A percentile compares a stretch with the other conserved stretches of the same genome.
phyloP scores from a whole-genome alignment of 2,113 vertebrate genomes.

The Perca flavescens region DNA sequence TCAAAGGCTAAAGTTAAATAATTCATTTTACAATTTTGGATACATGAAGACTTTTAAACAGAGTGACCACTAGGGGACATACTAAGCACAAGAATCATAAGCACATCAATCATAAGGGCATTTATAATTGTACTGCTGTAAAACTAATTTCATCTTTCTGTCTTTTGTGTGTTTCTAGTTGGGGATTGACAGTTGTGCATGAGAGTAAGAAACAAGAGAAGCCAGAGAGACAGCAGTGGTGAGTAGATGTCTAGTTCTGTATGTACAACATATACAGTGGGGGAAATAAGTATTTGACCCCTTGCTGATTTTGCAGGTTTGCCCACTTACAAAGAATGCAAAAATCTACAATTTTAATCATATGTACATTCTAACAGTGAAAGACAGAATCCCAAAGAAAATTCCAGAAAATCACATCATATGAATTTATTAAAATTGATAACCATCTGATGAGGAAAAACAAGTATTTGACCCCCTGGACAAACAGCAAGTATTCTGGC shows the following conservation, averaged over 20 bases:
- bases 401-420: no score
- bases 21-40: constrained; percentile 5
- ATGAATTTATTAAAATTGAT: no score
- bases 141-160: constrained; percentile 20
- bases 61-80: constrained; percentile 66
- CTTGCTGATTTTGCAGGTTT: no score
- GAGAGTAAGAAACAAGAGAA: constrained; percentile 93
- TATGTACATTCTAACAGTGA: no score
- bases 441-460: no score
- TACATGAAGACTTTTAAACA: neutral
- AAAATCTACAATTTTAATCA: no score
- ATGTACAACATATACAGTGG: neutral
- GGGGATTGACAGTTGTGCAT: constrained; percentile 91
- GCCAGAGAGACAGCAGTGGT: constrained; percentile 94
- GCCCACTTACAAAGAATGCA: no score
- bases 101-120: no score
- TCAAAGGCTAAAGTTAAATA: neutral
- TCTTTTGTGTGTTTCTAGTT: constrained; percentile 80
- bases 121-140: neutral
- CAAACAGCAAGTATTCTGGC: no score
- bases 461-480: no score
- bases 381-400: no score
- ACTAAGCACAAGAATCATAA: constrained; percentile 14
- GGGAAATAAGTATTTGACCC: no score
- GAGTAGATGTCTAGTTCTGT: constrained; percentile 65